A percentile compares a stretch with the other conserved stretches of the same genome.
These are phyloP conservation scores for Phaenicophaeus curvirostris DNA, from an alignment of 2,797 vertebrate genomes.

Conservation along the genomic window DNA sequence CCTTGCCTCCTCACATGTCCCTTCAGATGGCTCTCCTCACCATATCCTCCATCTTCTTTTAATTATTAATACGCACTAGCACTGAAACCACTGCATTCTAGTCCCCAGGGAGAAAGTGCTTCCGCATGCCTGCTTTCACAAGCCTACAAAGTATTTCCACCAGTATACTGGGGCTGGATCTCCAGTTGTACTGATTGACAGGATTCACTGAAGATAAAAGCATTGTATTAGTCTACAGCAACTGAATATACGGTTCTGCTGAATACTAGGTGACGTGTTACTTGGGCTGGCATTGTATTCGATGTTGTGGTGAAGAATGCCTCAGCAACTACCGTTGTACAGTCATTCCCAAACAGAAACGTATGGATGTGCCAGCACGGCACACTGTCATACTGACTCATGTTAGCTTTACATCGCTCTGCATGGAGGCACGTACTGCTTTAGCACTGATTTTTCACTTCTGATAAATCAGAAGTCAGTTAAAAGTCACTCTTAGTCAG, in stretches of 20 bases:
- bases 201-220: background rate
- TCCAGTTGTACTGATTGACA: background rate
- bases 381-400: fast-evolving
- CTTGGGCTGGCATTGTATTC: background rate
- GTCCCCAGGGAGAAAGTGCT: background rate
- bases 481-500: background rate
- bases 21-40: background rate
- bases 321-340: background rate
- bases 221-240: background rate
- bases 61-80: background rate
- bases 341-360: fast-evolving
- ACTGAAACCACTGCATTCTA: background rate
- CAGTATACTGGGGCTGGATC: background rate
- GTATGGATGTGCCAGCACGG: fast-evolving
- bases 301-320: background rate
- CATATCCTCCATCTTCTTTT: background rate
- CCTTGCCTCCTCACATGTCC: fast-evolving
- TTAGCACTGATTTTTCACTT: background rate
- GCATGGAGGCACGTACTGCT: background rate
- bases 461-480: background rate
- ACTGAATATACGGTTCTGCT: background rate
- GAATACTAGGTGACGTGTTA: background rate
- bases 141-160: background rate
- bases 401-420: background rate
- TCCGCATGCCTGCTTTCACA: background rate